A percentile compares a stretch with the other conserved stretches of the same genome.
Evolutionary conservation across 2,888 invertebrate genomes (phyloP).

Genomic region (Notodonta dromedarius): DNA sequence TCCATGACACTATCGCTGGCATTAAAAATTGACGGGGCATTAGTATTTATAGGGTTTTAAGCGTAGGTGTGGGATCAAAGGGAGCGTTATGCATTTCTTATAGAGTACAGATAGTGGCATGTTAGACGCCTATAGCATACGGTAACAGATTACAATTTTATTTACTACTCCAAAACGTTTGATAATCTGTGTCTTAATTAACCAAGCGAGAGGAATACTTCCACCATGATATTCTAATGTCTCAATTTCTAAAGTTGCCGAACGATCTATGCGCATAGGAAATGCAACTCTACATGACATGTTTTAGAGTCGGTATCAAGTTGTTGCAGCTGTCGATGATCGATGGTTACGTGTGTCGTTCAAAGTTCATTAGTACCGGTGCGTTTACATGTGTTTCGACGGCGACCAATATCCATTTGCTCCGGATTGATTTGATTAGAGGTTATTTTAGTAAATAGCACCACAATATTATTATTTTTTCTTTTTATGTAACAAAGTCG

Average conservation of each 20-base stretch:
- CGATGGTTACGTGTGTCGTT: constrained; percentile 41
- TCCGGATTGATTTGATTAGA: constrained; percentile 70
- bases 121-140: constrained; percentile 78
- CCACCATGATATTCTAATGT: constrained; percentile 51
- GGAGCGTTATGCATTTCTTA: constrained; percentile 70
- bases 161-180: constrained; percentile 82
- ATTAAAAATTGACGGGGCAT: constrained; percentile 82
- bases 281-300: constrained; percentile 27
- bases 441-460: constrained; percentile 60
- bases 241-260: constrained; percentile 34
- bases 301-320: constrained; percentile 23
- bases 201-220: constrained; percentile 72
- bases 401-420: constrained; percentile 77
- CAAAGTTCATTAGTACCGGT: constrained; percentile 61
- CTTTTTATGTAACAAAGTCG: too few relatives aligned
- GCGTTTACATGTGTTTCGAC: constrained; percentile 76
- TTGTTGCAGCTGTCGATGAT: constrained; percentile 21
- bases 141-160: constrained; percentile 80
- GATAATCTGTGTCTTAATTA: constrained; percentile 85
- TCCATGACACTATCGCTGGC: constrained; percentile 64
- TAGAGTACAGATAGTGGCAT: constrained; percentile 71
- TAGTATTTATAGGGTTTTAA: constrained; percentile 68
- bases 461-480: constrained; percentile 11
- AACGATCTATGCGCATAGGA: constrained; percentile 13
- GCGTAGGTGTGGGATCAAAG: constrained; percentile 81